Evolutionary conservation across 2,797 vertebrate genomes (phyloP).

Genomic region (Urophycis tenuis): DNA sequence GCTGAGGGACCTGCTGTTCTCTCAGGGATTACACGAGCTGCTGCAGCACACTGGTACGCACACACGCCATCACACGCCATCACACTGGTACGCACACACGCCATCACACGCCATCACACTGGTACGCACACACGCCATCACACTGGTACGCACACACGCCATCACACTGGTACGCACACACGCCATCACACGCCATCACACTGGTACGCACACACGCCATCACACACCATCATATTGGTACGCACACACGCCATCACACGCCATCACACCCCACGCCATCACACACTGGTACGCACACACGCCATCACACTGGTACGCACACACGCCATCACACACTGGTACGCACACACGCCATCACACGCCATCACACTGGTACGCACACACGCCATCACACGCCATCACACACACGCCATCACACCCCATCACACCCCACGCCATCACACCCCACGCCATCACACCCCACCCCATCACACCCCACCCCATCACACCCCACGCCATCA

Average conservation of each 20-base stretch:
- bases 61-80: slow-evolving; percentile 14
- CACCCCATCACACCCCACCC: too few relatives aligned
- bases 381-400: background rate
- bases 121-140: slow-evolving; percentile 11
- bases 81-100: slow-evolving; percentile 13
- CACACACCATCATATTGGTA: too few relatives aligned
- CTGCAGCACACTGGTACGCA: slow-evolving; percentile 45
- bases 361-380: slow-evolving; percentile 18
- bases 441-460: too few relatives aligned
- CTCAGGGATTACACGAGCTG: slow-evolving; percentile 72
- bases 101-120: background rate
- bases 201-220: too few relatives aligned
- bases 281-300: background rate
- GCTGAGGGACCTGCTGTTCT: slow-evolving; percentile 77
- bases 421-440: background rate
- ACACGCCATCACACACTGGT: slow-evolving; percentile 27
- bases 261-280: too few relatives aligned
- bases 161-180: too few relatives aligned
- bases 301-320: too few relatives aligned
- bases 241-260: background rate
- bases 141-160: background rate
- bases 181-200: too few relatives aligned
- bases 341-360: slow-evolving; percentile 3
- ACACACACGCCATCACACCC: slow-evolving; percentile 15
- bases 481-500: background rate